Conservation (phyloP, 2,113 vertebrate genomes). For the Pedetes capensis region DNA sequence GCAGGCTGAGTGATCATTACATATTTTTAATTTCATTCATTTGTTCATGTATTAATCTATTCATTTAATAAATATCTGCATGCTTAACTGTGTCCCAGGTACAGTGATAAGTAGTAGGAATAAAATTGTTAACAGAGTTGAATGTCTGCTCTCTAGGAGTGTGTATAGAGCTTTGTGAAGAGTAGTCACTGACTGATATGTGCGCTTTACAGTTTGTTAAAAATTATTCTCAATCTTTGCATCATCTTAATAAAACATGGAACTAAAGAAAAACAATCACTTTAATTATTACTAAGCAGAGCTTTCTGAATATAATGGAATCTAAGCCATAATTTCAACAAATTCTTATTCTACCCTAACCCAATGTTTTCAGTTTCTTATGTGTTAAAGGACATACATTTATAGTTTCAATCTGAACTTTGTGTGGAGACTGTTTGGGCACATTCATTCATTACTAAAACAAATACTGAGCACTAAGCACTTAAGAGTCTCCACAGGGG, state of each 20-base stretch:
- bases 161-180: background rate
- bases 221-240: background rate
- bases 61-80: background rate
- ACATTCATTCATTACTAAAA: background rate
- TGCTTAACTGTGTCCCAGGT: background rate
- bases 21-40: background rate
- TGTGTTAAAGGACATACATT: no score
- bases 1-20: background rate
- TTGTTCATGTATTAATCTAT: background rate
- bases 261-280: background rate
- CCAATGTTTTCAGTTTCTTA: background rate
- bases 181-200: background rate
- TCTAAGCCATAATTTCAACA: background rate
- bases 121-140: background rate
- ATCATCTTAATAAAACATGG: background rate
- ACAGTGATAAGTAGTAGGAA: background rate
- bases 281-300: background rate
- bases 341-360: background rate
- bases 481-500: accelerated
- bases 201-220: background rate
- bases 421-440: background rate
- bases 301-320: background rate
- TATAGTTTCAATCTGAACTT: background rate
- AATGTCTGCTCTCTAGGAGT: background rate
- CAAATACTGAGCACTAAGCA: background rate